Percentiles rank a stretch among this genome's conserved stretches.
Evolutionary conservation across 2,113 vertebrate genomes (phyloP).

Genomic region (Cranoglanis bouderius): DNA sequence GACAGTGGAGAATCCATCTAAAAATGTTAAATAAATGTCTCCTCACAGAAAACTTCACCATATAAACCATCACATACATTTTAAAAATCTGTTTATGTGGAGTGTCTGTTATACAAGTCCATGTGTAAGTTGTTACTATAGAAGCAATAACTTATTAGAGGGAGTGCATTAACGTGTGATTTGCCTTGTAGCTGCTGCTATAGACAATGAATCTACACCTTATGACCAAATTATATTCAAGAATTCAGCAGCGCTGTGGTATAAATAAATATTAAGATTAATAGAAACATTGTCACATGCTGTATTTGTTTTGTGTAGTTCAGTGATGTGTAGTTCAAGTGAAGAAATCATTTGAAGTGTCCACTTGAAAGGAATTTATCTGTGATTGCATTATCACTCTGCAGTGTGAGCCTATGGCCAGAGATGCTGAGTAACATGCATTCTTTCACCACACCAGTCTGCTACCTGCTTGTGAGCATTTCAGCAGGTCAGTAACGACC

Average conservation of each 20-base stretch:
- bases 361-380: background rate
- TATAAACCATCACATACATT: background rate
- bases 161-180: background rate
- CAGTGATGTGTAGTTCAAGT: background rate
- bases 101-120: background rate
- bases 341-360: background rate
- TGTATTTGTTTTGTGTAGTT: background rate
- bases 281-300: background rate
- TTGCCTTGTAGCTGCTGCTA: background rate
- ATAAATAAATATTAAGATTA: background rate
- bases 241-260: background rate
- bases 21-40: background rate
- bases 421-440: slow-evolving; percentile 46
- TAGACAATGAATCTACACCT: background rate
- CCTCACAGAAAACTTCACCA: background rate
- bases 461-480: slow-evolving; percentile 48
- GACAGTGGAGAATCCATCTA: background rate
- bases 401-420: slow-evolving; percentile 45
- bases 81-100: background rate
- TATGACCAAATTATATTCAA: background rate
- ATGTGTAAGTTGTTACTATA: background rate
- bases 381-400: background rate
- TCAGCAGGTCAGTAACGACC: slow-evolving; percentile 50
- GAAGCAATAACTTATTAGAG: background rate
- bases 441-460: slow-evolving; percentile 37